A percentile compares a stretch with the other conserved stretches of the same genome.
Evolutionary conservation across 2,113 vertebrate genomes (phyloP).

Genomic region (Xyrauchen texanus): DNA sequence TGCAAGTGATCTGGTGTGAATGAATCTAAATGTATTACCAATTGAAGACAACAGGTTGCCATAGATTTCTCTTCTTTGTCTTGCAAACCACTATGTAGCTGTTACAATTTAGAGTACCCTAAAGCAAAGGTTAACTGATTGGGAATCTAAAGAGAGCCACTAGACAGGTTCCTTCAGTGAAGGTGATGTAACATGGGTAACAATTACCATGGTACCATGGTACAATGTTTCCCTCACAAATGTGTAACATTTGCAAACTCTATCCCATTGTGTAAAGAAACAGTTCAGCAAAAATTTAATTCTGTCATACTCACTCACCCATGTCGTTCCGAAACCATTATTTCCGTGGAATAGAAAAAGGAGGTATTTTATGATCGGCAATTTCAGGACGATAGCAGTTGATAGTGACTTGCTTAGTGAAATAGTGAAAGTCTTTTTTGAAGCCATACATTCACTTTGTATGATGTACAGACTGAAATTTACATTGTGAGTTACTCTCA

Average conservation of each 20-base stretch:
- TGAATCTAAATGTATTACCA: conserved; percentile 19
- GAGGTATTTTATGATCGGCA: too few species aligned
- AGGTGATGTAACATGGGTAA: not conserved
- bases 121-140: not conserved
- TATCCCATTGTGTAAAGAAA: too few species aligned
- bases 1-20: not conserved
- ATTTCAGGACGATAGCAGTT: too few species aligned
- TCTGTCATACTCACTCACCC: too few species aligned
- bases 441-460: too few species aligned
- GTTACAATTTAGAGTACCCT: conserved; percentile 27
- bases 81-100: not conserved
- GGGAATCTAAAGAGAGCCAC: not conserved
- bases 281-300: too few species aligned
- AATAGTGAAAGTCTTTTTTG: too few species aligned
- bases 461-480: too few species aligned
- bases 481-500: too few species aligned
- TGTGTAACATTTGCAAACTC: not conserved
- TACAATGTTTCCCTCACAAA: not conserved
- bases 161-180: not conserved
- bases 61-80: not conserved
- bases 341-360: too few species aligned
- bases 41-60: not conserved
- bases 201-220: not conserved
- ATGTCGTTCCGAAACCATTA: too few species aligned
- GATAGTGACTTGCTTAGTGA: too few species aligned